Conservation (phyloP, 1,140 invertebrate genomes). For the Chymomyza costata region DNA sequence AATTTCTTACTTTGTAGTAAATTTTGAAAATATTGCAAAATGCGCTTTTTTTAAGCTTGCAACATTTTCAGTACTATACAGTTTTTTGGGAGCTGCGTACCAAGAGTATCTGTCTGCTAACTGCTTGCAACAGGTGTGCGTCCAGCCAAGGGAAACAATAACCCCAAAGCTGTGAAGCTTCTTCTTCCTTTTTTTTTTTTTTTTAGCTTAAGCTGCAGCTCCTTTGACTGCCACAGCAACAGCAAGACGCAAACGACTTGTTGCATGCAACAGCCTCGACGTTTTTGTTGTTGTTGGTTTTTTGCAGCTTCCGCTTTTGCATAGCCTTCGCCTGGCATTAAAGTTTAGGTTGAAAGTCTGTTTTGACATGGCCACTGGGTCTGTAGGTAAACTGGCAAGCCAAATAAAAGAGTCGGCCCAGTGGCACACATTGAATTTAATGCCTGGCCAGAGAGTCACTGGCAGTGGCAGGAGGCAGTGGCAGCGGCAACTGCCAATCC, state of each 20-base stretch:
- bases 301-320: conserved; percentile 28
- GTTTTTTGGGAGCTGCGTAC: no score
- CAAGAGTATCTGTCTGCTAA: no score
- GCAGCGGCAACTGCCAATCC: no score
- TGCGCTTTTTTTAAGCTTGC: no score
- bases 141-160: no score
- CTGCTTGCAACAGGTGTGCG: no score
- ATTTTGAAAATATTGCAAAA: no score
- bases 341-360: conserved; percentile 24
- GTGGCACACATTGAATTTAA: no score
- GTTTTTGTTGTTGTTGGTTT: conserved; percentile 1
- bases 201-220: neutral
- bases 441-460: neutral
- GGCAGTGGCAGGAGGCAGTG: neutral
- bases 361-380: conserved; percentile 29
- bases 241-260: neutral
- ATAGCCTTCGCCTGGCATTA: conserved; percentile 8
- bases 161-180: neutral
- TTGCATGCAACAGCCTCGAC: conserved; percentile 23
- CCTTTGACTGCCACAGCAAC: neutral
- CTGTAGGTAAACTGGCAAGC: conserved; percentile 38
- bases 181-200: neutral
- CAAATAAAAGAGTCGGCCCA: no score
- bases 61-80: no score
- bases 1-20: no score